Evolutionary conservation across 2,888 invertebrate species (phyloP).

Genomic region (Sphaerolaimus hirsutus): DNA sequence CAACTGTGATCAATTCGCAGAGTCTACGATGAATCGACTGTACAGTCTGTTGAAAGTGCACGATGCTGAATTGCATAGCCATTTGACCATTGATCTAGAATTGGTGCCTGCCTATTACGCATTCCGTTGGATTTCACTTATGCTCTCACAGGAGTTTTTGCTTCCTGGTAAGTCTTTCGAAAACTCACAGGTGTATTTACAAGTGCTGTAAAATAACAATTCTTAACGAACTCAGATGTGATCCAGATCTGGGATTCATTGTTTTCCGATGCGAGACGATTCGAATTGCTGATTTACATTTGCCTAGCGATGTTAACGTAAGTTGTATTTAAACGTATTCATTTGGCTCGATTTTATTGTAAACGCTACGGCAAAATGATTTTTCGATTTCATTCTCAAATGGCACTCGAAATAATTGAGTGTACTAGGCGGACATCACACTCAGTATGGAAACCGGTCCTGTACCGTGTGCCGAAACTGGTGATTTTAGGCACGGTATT

Average conservation of each 20-base stretch:
- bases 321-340: too few species aligned
- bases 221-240: conserved; percentile 40
- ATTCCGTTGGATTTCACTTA: conserved; percentile 68
- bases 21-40: conserved; percentile 50
- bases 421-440: too few species aligned
- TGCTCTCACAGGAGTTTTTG: conserved; percentile 87
- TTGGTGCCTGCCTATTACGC: conserved; percentile 84
- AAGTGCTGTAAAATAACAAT: neutral
- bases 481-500: too few species aligned
- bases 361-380: too few species aligned
- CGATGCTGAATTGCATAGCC: conserved; percentile 51
- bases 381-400: too few species aligned
- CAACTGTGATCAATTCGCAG: conserved; percentile 14
- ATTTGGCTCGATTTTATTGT: too few species aligned
- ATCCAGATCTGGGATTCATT: conserved; percentile 89
- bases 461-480: too few species aligned
- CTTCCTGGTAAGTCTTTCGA: conserved; percentile 39
- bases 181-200: neutral
- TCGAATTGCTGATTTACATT: conserved; percentile 65
- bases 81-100: conserved; percentile 49
- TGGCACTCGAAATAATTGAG: too few species aligned
- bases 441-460: too few species aligned
- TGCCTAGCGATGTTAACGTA: conserved; percentile 94
- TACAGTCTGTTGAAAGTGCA: conserved; percentile 47
- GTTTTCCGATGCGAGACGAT: conserved; percentile 53